phyloP scores from a whole-genome alignment of 23 tunicate species.

The Ciona savignyi region DNA sequence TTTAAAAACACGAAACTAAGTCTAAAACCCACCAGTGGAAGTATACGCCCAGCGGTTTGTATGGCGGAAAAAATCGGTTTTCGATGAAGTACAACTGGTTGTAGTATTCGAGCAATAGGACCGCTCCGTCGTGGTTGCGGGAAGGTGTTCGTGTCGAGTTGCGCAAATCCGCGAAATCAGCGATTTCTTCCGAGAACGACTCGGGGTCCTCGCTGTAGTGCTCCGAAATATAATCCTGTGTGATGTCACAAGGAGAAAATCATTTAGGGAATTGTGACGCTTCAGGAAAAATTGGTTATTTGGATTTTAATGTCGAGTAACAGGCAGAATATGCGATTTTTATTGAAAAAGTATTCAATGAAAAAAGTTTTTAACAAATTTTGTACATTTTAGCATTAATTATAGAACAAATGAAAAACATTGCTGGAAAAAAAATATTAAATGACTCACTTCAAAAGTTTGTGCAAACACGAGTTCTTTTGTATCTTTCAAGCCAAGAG shows the following conservation, averaged over 20 bases:
- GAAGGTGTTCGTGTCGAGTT: slow-evolving; percentile 78
- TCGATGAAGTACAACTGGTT: slow-evolving; percentile 78
- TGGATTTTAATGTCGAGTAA: no score
- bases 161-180: slow-evolving; percentile 73
- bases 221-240: slow-evolving; percentile 48
- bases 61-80: slow-evolving; percentile 67
- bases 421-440: background rate
- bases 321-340: no score
- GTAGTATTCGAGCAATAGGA: slow-evolving; percentile 68
- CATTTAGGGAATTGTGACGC: no score
- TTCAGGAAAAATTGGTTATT: no score
- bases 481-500: slow-evolving; percentile 96
- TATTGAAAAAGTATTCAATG: no score
- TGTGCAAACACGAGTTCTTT: slow-evolving; percentile 56
- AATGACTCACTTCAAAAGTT: slow-evolving; percentile 41
- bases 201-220: slow-evolving; percentile 84
- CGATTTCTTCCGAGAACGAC: slow-evolving; percentile 55
- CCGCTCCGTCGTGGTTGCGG: slow-evolving; percentile 59
- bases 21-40: slow-evolving; percentile 68
- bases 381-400: no score
- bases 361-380: no score
- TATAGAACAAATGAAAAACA: no score
- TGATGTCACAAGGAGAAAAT: background rate
- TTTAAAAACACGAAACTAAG: no score
- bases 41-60: slow-evolving; percentile 35